These are phyloP conservation scores for Aurelia aurita complex sp. Pacific DNA, from an alignment of 30 jellyfish, hydroid and myxozoan genomes.

Conservation along the genomic window DNA sequence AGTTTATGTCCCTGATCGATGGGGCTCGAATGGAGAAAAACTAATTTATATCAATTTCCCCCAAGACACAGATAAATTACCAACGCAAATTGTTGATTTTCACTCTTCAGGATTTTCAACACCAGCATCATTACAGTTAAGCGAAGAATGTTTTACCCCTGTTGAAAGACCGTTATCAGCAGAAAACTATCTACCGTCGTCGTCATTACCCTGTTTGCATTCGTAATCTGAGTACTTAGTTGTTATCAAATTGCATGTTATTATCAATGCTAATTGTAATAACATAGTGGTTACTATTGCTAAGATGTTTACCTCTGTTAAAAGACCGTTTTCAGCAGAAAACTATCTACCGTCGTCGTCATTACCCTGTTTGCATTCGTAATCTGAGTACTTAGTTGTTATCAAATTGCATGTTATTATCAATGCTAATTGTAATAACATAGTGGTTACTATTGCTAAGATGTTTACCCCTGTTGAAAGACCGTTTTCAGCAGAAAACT, in stretches of 20 bases:
- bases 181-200: constrained; percentile 32
- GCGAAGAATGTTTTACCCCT: constrained; percentile 59
- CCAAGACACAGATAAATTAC: constrained; percentile 41
- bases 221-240: no score
- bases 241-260: no score
- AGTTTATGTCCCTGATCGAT: constrained; percentile 37
- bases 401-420: no score
- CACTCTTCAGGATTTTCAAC: constrained; percentile 49
- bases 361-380: no score
- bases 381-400: no score
- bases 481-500: no score
- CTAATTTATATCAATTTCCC: constrained; percentile 48
- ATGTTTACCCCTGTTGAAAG: no score
- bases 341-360: not conserved
- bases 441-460: no score
- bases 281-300: no score
- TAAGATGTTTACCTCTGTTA: constrained; percentile 1
- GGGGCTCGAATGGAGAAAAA: constrained; percentile 48
- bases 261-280: no score
- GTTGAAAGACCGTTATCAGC: constrained; percentile 50
- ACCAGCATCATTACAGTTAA: constrained; percentile 46
- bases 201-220: not conserved
- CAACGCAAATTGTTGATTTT: constrained; percentile 12
- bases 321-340: constrained; percentile 45
- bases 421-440: no score